Evolutionary conservation across 1,140 invertebrate genomes (phyloP).

Genomic region (Euborellia annulipes): DNA sequence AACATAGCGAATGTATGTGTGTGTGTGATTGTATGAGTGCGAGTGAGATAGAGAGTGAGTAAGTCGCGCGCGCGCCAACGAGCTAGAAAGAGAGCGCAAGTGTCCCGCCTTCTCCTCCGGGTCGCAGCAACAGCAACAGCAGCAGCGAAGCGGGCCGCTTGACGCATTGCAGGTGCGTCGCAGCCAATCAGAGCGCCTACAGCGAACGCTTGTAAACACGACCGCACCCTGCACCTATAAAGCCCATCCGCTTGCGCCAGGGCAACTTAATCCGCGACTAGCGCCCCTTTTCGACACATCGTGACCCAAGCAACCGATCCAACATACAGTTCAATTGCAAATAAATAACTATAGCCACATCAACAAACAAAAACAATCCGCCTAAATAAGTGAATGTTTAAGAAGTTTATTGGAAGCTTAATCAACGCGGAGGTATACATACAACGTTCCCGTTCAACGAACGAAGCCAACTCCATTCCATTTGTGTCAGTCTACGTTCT

Average conservation of each 20-base stretch:
- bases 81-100: slow-evolving; percentile 14
- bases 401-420: too few species aligned
- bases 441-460: slow-evolving; percentile 11
- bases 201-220: slow-evolving; percentile 40
- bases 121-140: slow-evolving; percentile 16
- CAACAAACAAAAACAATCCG: too few species aligned
- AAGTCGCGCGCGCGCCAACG: too few species aligned
- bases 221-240: slow-evolving; percentile 45
- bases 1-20: too few species aligned
- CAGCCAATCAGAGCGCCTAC: slow-evolving; percentile 42
- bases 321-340: too few species aligned
- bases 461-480: slow-evolving; percentile 4
- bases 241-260: slow-evolving; percentile 20
- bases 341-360: too few species aligned
- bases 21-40: too few species aligned
- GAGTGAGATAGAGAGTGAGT: too few species aligned
- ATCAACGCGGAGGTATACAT: slow-evolving; percentile 14
- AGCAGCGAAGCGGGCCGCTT: slow-evolving; percentile 28
- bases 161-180: slow-evolving; percentile 69
- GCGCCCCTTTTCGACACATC: slow-evolving; percentile 2
- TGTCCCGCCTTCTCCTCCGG: slow-evolving; percentile 13
- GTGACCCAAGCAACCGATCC: not conserved
- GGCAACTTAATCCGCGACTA: slow-evolving; percentile 20
- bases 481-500: slow-evolving; percentile 1
- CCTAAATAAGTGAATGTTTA: too few species aligned